Conservation (phyloP, 2,113 vertebrate species). For the Paedocypris sp. region DNA sequence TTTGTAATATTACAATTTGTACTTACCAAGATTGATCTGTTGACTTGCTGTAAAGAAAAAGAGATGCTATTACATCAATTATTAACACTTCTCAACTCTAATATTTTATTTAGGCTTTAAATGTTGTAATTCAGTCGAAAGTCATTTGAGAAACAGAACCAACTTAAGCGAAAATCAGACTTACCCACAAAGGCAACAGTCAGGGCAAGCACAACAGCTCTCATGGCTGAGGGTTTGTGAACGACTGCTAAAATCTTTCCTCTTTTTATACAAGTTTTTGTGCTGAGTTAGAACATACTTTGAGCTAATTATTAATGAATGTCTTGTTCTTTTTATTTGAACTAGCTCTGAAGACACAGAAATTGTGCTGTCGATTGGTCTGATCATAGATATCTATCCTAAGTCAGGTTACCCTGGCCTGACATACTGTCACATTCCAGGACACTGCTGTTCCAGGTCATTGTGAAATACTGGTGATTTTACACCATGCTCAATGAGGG, state of each 20-base stretch:
- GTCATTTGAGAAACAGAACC: neutral
- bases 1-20: neutral
- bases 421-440: neutral
- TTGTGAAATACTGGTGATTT: neutral
- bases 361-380: no score
- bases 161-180: slow-evolving; percentile 20
- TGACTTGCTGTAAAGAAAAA: slow-evolving; percentile 35
- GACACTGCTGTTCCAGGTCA: neutral
- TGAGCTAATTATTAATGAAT: slow-evolving; percentile 27
- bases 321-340: no score
- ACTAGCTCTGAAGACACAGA: no score
- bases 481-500: neutral
- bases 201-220: slow-evolving; percentile 61
- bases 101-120: neutral
- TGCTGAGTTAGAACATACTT: slow-evolving; percentile 13
- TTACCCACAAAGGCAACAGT: slow-evolving; percentile 69
- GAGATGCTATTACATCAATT: no score
- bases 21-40: slow-evolving; percentile 38
- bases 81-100: neutral
- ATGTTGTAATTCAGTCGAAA: neutral
- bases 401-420: slow-evolving; percentile 20
- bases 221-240: slow-evolving; percentile 61
- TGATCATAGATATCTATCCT: neutral
- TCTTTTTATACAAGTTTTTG: slow-evolving; percentile 39
- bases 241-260: neutral